Evolutionary conservation across 2,888 invertebrate genomes (phyloP), one percentile per base, ranked within the genome.

Genomic region (Clostera curtula): DNA sequence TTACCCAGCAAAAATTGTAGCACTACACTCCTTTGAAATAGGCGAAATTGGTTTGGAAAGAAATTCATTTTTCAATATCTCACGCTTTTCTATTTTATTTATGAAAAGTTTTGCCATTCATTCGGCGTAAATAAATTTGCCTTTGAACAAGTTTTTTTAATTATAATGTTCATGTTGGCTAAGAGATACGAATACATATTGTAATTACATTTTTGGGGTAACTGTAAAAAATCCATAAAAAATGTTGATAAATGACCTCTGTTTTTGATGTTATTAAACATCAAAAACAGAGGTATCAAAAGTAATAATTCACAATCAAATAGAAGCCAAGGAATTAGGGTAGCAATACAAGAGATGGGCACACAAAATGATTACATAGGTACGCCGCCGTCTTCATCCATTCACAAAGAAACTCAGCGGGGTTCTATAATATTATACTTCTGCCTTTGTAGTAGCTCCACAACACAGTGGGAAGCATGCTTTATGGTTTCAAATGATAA

Each of bases 401-500:
- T 38, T 63, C 64, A 82, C 83, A 82, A 82, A 79, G 75, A 71
- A 68, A 55, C 82, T 30, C 83, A 80, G 80, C 82, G 82, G 82
- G 83, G 75, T 63, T 61, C 76, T 72, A 64, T 65, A 67, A 79
- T 82, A 83, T 82, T 82, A 75, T 82, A 76, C 73, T 62, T 68
- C 59, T 69, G 70, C 77, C 80, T 82, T 83, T 82, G 80, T 82
- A 60, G 76, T 72, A 70, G 74, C 76, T 71, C 56, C 63, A 56
- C 55, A 54, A 54, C 80, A 37, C 80, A 74, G 80, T 80, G 70
- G 82, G 80, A 70, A 65, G 75, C 67, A 73, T 75, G 71, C 79
- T 82, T 80, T 82, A 82, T 72, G 80, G 80, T 74, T 80, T 74
- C 73, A 72, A 82, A 83, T 83, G 82, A 82, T 83, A 79, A 75